These are phyloP conservation scores for Monoplex corrugatus DNA, from an alignment of 2,888 invertebrate species.

Conservation along the genomic window DNA sequence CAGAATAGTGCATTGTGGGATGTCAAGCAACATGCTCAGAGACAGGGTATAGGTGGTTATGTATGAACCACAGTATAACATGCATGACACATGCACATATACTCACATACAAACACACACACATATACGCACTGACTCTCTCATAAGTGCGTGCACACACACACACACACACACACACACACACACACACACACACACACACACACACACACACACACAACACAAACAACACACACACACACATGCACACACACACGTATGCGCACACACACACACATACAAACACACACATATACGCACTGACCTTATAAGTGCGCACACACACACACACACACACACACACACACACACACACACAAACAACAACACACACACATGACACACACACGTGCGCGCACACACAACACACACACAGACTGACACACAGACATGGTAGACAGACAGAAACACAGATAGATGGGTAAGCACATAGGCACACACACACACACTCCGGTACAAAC, in stretches of 20 bases:
- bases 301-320: slow-evolving; percentile 29
- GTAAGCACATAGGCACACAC: no score
- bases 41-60: not conserved
- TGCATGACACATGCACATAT: no score
- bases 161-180: slow-evolving; percentile 38
- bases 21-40: not conserved
- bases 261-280: no score
- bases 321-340: not conserved
- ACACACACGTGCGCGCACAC: not conserved
- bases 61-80: not conserved
- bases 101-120: not conserved
- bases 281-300: slow-evolving; percentile 28
- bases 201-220: not conserved
- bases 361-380: not conserved
- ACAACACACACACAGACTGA: slow-evolving; percentile 36
- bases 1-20: not conserved
- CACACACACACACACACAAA: slow-evolving; percentile 2
- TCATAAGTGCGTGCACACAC: not conserved
- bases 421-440: slow-evolving; percentile 33
- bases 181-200: slow-evolving; percentile 39
- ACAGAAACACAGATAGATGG: not conserved
- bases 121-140: not conserved
- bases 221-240: no score
- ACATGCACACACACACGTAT: no score
- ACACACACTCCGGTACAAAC: no score